Evolutionary conservation across 1,140 invertebrate species (phyloP), one percentile per base, ranked within the genome.

Genomic region (Heliconius himera): DNA sequence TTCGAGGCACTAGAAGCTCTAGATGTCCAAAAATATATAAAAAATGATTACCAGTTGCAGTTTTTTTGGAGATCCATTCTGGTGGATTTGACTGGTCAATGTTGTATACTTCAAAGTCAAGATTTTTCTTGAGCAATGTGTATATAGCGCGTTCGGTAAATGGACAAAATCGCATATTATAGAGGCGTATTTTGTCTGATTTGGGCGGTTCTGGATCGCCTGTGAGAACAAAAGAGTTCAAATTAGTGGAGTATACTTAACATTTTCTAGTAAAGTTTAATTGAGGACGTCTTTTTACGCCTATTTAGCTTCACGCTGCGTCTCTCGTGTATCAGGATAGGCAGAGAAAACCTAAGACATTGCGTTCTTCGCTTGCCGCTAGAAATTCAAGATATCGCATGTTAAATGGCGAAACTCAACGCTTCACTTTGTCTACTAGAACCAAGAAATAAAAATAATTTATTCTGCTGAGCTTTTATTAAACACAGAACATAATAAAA

Each of bases 91-190:
- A 96, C 82, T 99, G 93, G 93, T 99, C 97, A 66, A 99, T 96
- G 87, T 97, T 97, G 18, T 98, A 96, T 51, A 96, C 95, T 88
- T 99, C 98, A 90, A 98, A 96, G 96, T 96, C 96, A 80, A 99
- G 96, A 81, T 97, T 96, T 94, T 99, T 99, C 38, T 97, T 97
- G 82, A 97, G 96, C n/a, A 99, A 90, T 1, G 98, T 97, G 20
- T 99, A 95, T 78, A 98, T 95, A 73, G 96, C 96, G 85, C 98
- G 95, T 90, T 99, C 97, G 1, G 98, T 97, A 89, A 97, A 99
- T 0, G 98, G 98, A 91, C 98, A 99, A 91, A 98, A 99, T 84
- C 97, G 95, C 97, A 98, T 99, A 75, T 96, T 98, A 89, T 98
- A 99, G 1, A 99, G 90, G 2, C 98, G 96, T 54, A 98, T 85